These are phyloP conservation scores for Grus americana DNA, from an alignment of 2,113 vertebrate genomes.

Conservation along the genomic window DNA sequence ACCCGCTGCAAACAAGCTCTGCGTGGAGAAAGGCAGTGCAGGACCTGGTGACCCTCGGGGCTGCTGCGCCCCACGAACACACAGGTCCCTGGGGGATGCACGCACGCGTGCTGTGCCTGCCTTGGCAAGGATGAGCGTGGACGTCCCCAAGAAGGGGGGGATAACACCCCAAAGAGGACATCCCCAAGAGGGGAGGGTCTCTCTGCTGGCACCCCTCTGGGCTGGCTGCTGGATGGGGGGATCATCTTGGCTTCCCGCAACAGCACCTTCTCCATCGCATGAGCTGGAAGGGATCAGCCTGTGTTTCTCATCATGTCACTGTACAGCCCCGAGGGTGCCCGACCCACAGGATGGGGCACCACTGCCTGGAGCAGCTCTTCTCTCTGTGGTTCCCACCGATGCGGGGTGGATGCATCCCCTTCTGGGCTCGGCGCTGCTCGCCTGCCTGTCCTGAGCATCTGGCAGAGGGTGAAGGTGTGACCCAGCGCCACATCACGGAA, in stretches of 20 bases:
- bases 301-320: fast-evolving
- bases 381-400: neutral
- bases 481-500: neutral
- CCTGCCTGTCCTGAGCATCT: neutral
- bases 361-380: neutral
- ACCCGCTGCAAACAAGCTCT: neutral
- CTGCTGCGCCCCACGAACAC: neutral
- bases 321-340: neutral
- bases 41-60: fast-evolving
- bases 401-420: neutral
- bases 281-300: neutral
- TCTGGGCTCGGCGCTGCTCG: fast-evolving
- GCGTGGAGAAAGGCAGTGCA: neutral
- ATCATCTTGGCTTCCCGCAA: neutral
- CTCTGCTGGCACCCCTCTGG: neutral
- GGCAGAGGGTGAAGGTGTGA: neutral
- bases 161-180: neutral
- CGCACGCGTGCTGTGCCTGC: fast-evolving
- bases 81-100: neutral
- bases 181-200: neutral
- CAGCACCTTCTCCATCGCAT: neutral
- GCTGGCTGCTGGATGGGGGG: neutral
- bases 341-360: neutral
- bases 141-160: neutral
- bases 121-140: fast-evolving